A percentile compares a stretch with the other conserved stretches of the same genome.
These are phyloP conservation scores for Epizoanthus rinbou DNA, from an alignment of 92 coral and sea anemone genomes.

Conservation along the genomic window DNA sequence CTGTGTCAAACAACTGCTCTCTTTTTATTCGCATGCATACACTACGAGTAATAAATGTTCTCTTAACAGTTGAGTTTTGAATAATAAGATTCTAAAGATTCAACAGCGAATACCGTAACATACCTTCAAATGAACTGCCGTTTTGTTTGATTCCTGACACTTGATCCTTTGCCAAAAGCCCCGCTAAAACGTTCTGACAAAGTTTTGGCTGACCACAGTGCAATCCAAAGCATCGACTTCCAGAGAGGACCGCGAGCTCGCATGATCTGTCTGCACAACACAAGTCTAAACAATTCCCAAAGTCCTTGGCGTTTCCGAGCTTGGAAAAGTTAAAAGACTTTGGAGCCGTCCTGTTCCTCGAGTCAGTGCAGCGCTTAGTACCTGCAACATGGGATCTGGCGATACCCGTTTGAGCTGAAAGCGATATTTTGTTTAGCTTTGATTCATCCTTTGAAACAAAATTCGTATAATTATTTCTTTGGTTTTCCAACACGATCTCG, in stretches of 20 bases:
- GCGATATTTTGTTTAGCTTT: conserved; percentile 3
- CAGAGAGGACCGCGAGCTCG: conserved; percentile 23
- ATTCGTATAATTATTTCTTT: not conserved
- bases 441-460: not conserved
- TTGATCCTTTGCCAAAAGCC: conserved; percentile 23
- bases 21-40: no score
- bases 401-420: not conserved
- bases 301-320: conserved; percentile 26
- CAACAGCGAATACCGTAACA: not conserved
- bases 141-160: not conserved
- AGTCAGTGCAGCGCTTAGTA: not conserved
- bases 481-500: conserved; percentile 6
- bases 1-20: no score
- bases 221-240: conserved; percentile 28
- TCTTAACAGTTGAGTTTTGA: no score
- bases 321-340: conserved; percentile 20
- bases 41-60: no score
- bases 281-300: conserved; percentile 16
- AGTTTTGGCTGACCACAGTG: conserved; percentile 17
- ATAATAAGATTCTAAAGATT: not conserved
- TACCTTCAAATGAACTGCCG: not conserved
- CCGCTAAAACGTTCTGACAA: conserved; percentile 15
- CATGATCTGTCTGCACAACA: conserved; percentile 31
- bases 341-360: not conserved
- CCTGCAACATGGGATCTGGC: conserved; percentile 24